A percentile compares a stretch with the other conserved stretches of the same genome.
Conservation (phyloP, 2,888 invertebrate species). For the Caenorhabditis sp. region DNA sequence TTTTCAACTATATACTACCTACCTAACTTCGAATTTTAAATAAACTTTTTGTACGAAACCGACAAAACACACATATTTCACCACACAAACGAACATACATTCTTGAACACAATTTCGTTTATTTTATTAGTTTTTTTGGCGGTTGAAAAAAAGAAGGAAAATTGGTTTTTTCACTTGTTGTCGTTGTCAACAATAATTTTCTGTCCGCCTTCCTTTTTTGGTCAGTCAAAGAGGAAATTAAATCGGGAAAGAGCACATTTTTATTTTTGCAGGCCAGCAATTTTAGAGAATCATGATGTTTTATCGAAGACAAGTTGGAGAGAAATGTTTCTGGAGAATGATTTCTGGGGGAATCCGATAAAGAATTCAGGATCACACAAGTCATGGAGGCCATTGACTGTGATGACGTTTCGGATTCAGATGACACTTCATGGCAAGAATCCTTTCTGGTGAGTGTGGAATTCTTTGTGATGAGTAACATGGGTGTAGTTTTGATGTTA, state of each 20-base stretch:
- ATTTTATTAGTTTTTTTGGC: not conserved
- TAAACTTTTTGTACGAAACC: not conserved
- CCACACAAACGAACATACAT: not conserved
- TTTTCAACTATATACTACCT: not conserved
- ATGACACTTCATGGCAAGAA: conserved; percentile 77
- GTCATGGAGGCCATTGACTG: conserved; percentile 91
- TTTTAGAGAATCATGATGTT: not conserved
- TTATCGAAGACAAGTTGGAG: not conserved
- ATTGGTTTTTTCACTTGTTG: not conserved
- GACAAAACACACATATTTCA: not conserved
- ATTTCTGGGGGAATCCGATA: conserved; percentile 97
- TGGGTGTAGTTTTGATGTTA: too few relatives aligned
- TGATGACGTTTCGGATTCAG: conserved; percentile 86
- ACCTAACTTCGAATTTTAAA: not conserved
- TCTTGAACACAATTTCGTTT: not conserved
- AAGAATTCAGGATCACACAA: conserved; percentile 92
- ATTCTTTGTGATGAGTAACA: too few relatives aligned
- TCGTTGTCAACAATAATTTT: not conserved
- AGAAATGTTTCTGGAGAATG: conserved; percentile 74
- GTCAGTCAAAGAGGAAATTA: too few relatives aligned
- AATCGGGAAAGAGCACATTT: too few relatives aligned
- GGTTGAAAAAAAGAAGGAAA: not conserved
- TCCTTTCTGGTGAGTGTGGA: conserved; percentile 43
- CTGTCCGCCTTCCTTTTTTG: too few relatives aligned
- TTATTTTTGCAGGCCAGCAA: not conserved